Conservation (phyloP, 1,140 invertebrate genomes). For the Coenobita brevimanus region DNA sequence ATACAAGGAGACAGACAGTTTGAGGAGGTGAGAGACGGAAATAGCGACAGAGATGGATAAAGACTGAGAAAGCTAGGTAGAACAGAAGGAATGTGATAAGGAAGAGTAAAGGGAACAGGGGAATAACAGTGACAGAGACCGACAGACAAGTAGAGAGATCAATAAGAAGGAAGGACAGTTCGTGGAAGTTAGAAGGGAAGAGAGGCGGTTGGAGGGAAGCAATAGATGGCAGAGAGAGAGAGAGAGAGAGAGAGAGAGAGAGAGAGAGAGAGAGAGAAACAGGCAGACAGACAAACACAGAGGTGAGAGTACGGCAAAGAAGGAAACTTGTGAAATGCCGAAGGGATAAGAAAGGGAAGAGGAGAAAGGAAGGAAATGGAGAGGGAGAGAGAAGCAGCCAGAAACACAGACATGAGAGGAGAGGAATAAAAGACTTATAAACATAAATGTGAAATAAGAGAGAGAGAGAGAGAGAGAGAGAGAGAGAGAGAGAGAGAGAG, state of each 20-base stretch:
- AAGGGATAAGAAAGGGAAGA: neutral
- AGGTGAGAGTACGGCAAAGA: no score
- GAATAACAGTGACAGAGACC: neutral
- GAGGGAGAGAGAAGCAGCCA: no score
- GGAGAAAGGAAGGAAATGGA: constrained; percentile 6
- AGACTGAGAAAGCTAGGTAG: neutral
- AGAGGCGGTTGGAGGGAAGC: no score
- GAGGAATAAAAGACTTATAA: no score
- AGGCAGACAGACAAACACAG: no score
- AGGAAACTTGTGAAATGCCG: no score
- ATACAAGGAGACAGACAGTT: neutral
- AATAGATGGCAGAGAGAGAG: neutral
- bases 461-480: neutral
- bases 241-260: constrained; percentile 9
- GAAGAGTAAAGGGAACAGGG: neutral
- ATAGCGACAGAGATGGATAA: neutral
- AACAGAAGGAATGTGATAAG: neutral
- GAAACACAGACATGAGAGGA: no score
- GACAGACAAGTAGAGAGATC: neutral
- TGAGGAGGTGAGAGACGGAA: neutral
- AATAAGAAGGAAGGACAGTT: neutral
- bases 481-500: constrained; percentile 21
- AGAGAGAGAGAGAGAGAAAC: constrained; percentile 9
- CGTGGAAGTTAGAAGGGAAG: neutral
- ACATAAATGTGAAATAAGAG: no score